A percentile compares a stretch with the other conserved stretches of the same genome.
These are phyloP conservation scores for Ovis aries DNA, from an alignment of 2,113 vertebrate species.

Conservation along the genomic window ARS-UI_Ramb_v3.0 NC_056056.1:213160001-213160500, in stretches of 20 bases:
- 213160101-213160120: not conserved
- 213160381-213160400: not conserved
- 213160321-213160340: too few relatives aligned
- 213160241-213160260: too few relatives aligned
- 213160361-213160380: rapidly evolving
- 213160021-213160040: not conserved
- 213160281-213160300: too few relatives aligned
- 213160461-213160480: not conserved
- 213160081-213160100: not conserved
- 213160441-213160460: not conserved
- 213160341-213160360: too few relatives aligned
- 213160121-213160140: too few relatives aligned
- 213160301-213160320: too few relatives aligned
- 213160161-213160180: too few relatives aligned
- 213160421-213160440: not conserved
- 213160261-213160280: too few relatives aligned
- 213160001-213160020: not conserved
- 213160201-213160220: rapidly evolving
- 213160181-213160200: too few relatives aligned
- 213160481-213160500: not conserved
- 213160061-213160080: not conserved
- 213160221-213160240: too few relatives aligned
- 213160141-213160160: too few relatives aligned
- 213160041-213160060: not conserved
- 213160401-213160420: not conserved